phyloP scores from a whole-genome alignment of 2,113 vertebrate genomes.

The Trogon melanurus region DNA sequence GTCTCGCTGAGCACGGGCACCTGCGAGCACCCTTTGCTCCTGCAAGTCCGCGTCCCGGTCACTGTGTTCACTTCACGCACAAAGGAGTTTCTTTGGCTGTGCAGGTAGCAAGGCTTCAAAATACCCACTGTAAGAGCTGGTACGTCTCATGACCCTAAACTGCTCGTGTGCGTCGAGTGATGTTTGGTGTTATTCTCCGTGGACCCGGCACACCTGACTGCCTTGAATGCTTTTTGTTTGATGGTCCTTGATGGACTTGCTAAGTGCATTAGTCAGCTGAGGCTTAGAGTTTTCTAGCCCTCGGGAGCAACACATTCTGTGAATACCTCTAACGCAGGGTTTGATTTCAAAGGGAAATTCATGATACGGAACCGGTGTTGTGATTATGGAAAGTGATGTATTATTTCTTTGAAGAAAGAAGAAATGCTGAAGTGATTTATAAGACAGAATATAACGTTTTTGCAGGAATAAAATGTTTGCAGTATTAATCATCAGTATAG shows the following conservation, averaged over 20 bases:
- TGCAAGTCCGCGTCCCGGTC: not conserved
- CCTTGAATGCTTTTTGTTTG: constrained; percentile 21
- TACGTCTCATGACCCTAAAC: not conserved
- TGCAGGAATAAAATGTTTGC: not conserved
- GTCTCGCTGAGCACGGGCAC: not conserved
- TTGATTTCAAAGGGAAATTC: constrained; percentile 14
- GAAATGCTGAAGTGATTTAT: not conserved
- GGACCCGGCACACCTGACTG: not conserved
- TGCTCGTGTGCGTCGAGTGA: not conserved
- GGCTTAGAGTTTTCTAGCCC: constrained; percentile 23
- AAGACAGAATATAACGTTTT: not conserved
- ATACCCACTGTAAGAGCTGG: not conserved
- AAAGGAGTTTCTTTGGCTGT: not conserved
- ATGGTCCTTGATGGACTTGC: not conserved
- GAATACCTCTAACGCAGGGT: not conserved
- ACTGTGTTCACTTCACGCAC: not conserved
- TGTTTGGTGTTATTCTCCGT: not conserved
- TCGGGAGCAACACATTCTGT: not conserved
- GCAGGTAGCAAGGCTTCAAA: not conserved
- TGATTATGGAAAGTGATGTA: not conserved
- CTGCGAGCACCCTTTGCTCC: not conserved
- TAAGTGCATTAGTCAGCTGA: constrained; percentile 9
- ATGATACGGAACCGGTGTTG: not conserved
- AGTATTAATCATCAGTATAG: not conserved
- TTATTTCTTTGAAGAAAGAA: not conserved